Evolutionary conservation across 2,888 invertebrate genomes (phyloP), one percentile per base, ranked within the genome.

Genomic region (Norana najaformis): DNA sequence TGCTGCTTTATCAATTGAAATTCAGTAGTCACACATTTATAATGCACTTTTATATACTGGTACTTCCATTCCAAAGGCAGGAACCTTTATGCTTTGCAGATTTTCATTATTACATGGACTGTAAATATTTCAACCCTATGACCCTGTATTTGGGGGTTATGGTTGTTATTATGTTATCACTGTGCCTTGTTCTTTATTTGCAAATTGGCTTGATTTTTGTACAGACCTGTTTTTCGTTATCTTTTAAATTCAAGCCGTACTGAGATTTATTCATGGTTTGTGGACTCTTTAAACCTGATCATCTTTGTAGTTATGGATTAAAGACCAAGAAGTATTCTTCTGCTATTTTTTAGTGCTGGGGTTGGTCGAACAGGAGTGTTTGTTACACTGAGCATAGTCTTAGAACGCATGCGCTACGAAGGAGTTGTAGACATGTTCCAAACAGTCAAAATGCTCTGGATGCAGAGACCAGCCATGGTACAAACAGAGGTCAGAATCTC

Each of bases 361-460:
- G 99, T 99, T 90, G 99, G 99, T 0, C 96, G 99, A 93, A 99
- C 99, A 20, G 99, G 99, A 83, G 99, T 99, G 91, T 99, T 99
- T 95, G 98, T 99, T 93, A 97, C 99, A 0, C 96, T 99, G 92
- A 98, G 98, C 95, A 98, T 99, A 94, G 98, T 99, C 90, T 95
- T 99, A 94, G 99, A 99, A 95, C 96, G 99, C 92, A 99, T 99
- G 98, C 98, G 99, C 95, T 98, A 98, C 95, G 99, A 99, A 95
- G 98, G 98, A 36, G 98, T 99, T 16, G 97, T 99, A 30, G 99
- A 99, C 96, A 97, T 99, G 94, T 99, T 99, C 97, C 99, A 99
- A 96, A 99, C 99, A 0, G 99, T 99, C 92, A 97, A 99, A 95
- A 98, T 99, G 95, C 96, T 99, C 93, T 97, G 99, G 94, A 99